phyloP scores from a whole-genome alignment of 2,113 vertebrate species.

The Nesoenas mayeri region DNA sequence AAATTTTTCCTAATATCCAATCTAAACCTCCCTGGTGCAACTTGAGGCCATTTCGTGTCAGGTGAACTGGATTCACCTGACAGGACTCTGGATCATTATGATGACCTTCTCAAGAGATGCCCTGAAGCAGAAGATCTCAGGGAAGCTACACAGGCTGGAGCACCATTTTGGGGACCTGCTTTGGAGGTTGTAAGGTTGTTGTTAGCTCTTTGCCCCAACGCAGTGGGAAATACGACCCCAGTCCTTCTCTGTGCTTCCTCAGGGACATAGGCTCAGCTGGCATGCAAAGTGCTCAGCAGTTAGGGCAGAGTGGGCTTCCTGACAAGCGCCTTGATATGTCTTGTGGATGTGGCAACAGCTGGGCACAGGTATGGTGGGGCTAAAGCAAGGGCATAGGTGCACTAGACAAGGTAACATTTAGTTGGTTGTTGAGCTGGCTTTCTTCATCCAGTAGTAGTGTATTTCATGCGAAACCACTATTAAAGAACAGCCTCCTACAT shows the following conservation, averaged over 20 bases:
- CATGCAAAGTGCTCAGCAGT: not conserved
- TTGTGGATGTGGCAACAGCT: not conserved
- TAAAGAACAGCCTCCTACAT: not conserved
- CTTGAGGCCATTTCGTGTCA: no score
- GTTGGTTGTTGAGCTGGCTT: not conserved
- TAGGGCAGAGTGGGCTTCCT: not conserved
- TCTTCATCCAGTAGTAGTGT: not conserved
- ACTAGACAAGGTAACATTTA: not conserved
- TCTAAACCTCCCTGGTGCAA: no score
- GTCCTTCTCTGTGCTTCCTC: not conserved
- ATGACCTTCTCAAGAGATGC: not conserved
- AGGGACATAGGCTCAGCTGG: not conserved
- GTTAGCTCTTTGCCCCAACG: accelerated
- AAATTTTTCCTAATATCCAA: no score
- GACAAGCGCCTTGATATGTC: not conserved
- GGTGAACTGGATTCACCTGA: not conserved
- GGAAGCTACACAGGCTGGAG: not conserved
- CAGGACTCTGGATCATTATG: not conserved
- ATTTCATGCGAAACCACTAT: not conserved
- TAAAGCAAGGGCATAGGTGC: not conserved
- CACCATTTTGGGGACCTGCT: not conserved
- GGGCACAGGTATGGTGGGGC: not conserved
- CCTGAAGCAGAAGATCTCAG: not conserved
- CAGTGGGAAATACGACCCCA: accelerated
- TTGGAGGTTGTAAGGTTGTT: not conserved